Conservation (phyloP, 1,140 invertebrate species). For the Dryas iulia region DNA sequence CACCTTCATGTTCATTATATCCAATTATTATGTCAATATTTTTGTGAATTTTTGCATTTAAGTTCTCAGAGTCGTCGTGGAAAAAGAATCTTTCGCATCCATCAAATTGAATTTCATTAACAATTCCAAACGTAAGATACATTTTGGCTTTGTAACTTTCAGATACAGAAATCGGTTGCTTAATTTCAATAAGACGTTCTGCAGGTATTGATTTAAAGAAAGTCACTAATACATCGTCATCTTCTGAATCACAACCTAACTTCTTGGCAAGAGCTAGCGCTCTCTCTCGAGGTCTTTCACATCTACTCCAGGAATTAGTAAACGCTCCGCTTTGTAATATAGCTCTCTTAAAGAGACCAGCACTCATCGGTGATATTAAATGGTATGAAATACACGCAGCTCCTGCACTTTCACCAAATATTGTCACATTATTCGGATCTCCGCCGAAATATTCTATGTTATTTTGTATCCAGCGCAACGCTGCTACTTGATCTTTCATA, state of each 20-base stretch:
- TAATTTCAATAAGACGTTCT: neutral
- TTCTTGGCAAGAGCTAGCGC: conserved; percentile 1
- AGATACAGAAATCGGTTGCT: neutral
- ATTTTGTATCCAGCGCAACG: conserved; percentile 81
- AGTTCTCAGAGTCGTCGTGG: neutral
- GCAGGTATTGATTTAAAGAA: conserved; percentile 6
- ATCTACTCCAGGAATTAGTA: neutral
- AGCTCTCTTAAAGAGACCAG: conserved; percentile 50
- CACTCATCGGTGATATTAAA: conserved; percentile 68
- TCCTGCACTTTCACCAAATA: conserved; percentile 75
- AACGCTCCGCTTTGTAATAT: conserved; percentile 52
- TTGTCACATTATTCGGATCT: conserved; percentile 71
- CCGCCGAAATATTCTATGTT: conserved; percentile 81
- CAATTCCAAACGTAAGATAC: neutral
- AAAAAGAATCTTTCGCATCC: conserved; percentile 3
- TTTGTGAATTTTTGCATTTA: conserved; percentile 32
- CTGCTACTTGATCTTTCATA: conserved; percentile 82
- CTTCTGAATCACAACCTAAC: conserved; percentile 6
- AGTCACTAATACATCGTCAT: neutral
- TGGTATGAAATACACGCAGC: conserved; percentile 58
- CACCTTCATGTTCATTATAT: conserved; percentile 79
- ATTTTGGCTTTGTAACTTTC: neutral
- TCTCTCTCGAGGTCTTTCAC: neutral
- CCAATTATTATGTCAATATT: conserved; percentile 83
- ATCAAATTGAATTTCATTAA: conserved; percentile 55